Percentiles rank a stretch among this genome's conserved stretches.
Evolutionary conservation across 2,888 invertebrate genomes (phyloP).

Genomic region (Gerris lacustris): DNA sequence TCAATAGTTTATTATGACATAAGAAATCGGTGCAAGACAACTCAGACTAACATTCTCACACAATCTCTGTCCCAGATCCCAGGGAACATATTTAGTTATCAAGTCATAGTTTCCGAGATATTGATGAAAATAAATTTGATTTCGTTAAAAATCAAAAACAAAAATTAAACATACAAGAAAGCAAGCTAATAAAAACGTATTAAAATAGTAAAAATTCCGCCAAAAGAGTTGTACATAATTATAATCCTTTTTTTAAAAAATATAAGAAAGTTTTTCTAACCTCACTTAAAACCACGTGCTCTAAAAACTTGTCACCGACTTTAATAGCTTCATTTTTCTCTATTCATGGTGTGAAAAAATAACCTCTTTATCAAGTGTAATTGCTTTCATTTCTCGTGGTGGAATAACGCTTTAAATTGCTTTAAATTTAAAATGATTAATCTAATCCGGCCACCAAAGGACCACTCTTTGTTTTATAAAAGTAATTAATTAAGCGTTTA

Average conservation of each 20-base stretch:
- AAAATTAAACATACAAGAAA: too few species aligned
- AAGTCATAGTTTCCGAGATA: too few species aligned
- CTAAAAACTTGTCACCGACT: not conserved
- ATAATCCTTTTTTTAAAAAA: not conserved
- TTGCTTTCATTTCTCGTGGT: not conserved
- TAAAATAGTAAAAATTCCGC: too few species aligned
- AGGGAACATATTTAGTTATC: too few species aligned
- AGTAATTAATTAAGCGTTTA: not conserved
- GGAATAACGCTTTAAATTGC: not conserved
- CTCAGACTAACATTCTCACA: too few species aligned
- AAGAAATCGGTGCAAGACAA: too few species aligned
- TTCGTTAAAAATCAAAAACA: too few species aligned
- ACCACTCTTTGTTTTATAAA: not conserved
- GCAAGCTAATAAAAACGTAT: too few species aligned
- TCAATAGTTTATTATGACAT: too few species aligned
- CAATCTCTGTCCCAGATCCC: too few species aligned
- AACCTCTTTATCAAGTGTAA: not conserved
- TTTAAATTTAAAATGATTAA: slow-evolving; percentile 5
- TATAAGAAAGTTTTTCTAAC: too few species aligned
- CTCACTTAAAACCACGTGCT: not conserved
- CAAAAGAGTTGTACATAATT: not conserved
- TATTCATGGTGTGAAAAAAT: not conserved
- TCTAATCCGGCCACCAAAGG: not conserved
- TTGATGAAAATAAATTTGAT: too few species aligned
- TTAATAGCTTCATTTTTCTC: not conserved